Conservation (phyloP, 2,888 invertebrate species). For the Drosophila falleni region DNA sequence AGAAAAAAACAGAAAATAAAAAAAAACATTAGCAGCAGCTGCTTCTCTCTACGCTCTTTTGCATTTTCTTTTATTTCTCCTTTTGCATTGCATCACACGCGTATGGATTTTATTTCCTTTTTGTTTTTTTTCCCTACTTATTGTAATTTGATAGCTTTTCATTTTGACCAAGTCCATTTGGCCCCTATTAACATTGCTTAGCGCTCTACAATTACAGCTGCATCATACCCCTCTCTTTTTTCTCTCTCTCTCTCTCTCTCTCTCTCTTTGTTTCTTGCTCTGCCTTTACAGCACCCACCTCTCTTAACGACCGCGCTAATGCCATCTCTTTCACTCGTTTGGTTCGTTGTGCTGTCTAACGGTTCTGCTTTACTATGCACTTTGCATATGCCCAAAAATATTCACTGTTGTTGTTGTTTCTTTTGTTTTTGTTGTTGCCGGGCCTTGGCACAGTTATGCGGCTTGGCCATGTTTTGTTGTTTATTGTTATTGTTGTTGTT, state of each 20-base stretch:
- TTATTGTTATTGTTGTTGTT: slow-evolving; percentile 27
- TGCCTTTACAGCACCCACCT: neutral
- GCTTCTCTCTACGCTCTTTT: slow-evolving; percentile 32
- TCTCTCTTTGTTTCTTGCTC: neutral
- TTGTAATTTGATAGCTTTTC: slow-evolving; percentile 66
- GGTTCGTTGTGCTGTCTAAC: slow-evolving; percentile 45
- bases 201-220: slow-evolving; percentile 61
- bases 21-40: slow-evolving; percentile 11
- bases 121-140: slow-evolving; percentile 26
- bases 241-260: neutral
- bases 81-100: slow-evolving; percentile 55
- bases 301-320: neutral
- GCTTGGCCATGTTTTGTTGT: slow-evolving; percentile 58
- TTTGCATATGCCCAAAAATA: slow-evolving; percentile 66
- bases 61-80: slow-evolving; percentile 11
- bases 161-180: slow-evolving; percentile 59
- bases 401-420: slow-evolving; percentile 30
- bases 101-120: slow-evolving; percentile 37
- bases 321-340: slow-evolving; percentile 22
- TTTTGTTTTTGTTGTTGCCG: slow-evolving; percentile 29
- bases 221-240: neutral
- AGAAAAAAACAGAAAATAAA: neutral
- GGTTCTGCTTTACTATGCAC: slow-evolving; percentile 67
- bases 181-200: slow-evolving; percentile 66
- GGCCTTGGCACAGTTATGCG: slow-evolving; percentile 78